These are phyloP conservation scores for Holothuria glaberrima DNA, from an alignment of 35 echinoderm and acorn worm genomes.

Conservation along the genomic window DNA sequence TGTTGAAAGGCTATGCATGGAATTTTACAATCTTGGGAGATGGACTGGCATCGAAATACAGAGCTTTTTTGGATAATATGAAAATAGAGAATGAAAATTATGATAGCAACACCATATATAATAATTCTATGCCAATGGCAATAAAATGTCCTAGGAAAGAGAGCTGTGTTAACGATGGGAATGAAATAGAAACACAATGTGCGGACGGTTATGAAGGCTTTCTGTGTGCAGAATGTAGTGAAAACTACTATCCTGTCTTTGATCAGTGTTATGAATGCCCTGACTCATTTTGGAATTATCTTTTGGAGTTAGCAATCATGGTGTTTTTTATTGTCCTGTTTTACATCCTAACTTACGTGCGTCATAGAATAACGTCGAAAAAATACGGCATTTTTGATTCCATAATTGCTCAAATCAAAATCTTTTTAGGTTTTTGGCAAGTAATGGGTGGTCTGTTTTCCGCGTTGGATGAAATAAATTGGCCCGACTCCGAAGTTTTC, in stretches of 20 bases:
- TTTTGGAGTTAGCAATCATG: not conserved
- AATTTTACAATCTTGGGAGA: constrained; percentile 4
- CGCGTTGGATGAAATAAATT: constrained; percentile 19
- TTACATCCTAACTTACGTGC: not conserved
- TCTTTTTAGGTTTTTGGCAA: constrained; percentile 31
- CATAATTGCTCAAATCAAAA: constrained; percentile 18
- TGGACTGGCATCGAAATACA: too few relatives aligned
- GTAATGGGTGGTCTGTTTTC: constrained; percentile 30
- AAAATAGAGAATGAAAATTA: not conserved
- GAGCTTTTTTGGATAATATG: too few relatives aligned
- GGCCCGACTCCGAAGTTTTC: not conserved
- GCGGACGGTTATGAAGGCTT: constrained; percentile 4
- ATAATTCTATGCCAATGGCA: constrained; percentile 1
- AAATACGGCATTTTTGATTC: not conserved
- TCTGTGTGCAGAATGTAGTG: constrained; percentile 14
- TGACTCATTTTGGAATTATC: not conserved
- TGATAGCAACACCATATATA: not conserved
- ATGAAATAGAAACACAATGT: constrained; percentile 6
- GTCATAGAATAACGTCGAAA: not conserved
- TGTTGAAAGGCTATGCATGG: constrained; percentile 39
- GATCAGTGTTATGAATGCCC: constrained; percentile 24
- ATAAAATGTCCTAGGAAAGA: constrained; percentile 21
- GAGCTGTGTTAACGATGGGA: not conserved
- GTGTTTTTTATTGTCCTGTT: not conserved
- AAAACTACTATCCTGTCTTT: not conserved